phyloP scores from a whole-genome alignment of 1,140 invertebrate species.

The Drosophila oshimai region DNA sequence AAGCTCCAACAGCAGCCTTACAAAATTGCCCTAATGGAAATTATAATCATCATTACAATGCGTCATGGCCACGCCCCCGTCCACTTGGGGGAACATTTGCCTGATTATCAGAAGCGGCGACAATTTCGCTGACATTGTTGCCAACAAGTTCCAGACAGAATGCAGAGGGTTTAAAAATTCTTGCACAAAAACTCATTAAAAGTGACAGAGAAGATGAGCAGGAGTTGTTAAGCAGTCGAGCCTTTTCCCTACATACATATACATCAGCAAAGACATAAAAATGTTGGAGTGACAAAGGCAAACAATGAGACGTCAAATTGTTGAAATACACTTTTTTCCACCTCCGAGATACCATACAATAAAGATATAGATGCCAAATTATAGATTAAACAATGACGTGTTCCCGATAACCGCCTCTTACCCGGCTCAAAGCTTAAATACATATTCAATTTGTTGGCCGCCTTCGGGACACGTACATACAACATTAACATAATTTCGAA shows the following conservation, averaged over 20 bases:
- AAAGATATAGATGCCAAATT: constrained; percentile 30
- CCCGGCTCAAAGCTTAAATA: constrained; percentile 40
- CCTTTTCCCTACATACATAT: background rate
- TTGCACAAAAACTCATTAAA: constrained; percentile 64
- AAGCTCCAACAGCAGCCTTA: constrained; percentile 14
- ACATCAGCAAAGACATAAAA: constrained; percentile 13
- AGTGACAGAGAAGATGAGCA: constrained; percentile 35
- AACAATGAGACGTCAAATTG: constrained; percentile 27
- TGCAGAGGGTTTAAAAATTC: constrained; percentile 3
- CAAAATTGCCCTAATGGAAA: constrained; percentile 66
- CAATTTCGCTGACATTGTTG: constrained; percentile 63
- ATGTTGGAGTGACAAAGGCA: constrained; percentile 18
- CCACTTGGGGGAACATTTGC: constrained; percentile 1
- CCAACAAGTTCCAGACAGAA: constrained; percentile 36
- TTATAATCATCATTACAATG: constrained; percentile 63
- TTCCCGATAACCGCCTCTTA: background rate
- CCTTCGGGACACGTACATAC: constrained; percentile 48
- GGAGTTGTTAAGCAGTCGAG: constrained; percentile 2
- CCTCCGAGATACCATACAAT: background rate
- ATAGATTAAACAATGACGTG: constrained; percentile 36
- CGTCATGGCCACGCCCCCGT: constrained; percentile 27
- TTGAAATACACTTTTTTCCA: background rate
- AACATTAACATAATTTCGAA: constrained; percentile 66
- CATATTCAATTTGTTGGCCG: constrained; percentile 64
- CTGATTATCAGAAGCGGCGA: constrained; percentile 54